Base-by-base conservation (phyloP, 2,797 vertebrate species). In the Thalassophryne amazonica region DNA sequence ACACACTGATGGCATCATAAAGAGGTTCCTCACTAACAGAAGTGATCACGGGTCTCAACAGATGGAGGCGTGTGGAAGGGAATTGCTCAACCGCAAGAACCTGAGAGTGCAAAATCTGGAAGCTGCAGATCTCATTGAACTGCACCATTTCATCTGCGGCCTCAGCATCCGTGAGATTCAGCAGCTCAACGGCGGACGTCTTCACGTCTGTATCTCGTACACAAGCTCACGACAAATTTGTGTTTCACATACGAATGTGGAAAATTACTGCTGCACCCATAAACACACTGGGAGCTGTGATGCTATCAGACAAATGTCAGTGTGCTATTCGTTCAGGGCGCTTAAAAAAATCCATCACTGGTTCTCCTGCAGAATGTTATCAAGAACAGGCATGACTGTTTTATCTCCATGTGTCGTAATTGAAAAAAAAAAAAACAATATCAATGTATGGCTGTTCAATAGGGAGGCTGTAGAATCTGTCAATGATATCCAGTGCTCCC, bases 141-240 rank as follows among this genome's bases (percentile, higher is more conserved):
- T 92, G 33, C 48, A 71, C 39, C 61, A 43, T 29, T 90, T 91
- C 61, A 71, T 92, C 58, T 91, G 89, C 54, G 90, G 89, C 31
- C 68, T 91, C 6, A 78, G 40, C 59, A 10, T 66, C 15, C 15
- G 15, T 0, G 80, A 91, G 58, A 68, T 78, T 3, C 1, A 11
- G 6, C 70, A 78, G 49, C 66, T 92, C 42, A 51, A 40, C 46
- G n/a, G 1, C 21, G 1, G 32, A 37, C 0, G 54, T 60, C 46
- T 90, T 90, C 64, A 87, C 14, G 91, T 92, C 21, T 30, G 85
- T 73, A 42, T 17, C 3, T n/a, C n/a, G n/a, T n/a, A 24, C 4
- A 13, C 12, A 55, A 41, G 37, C 19, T 29, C 17, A 22, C n/a
- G n/a, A n/a, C n/a, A n/a, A n/a, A n/a, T n/a, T n/a, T n/a, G n/a